phyloP scores from a whole-genome alignment of 2,113 vertebrate species.

The Chloropsis hardwickii region DNA sequence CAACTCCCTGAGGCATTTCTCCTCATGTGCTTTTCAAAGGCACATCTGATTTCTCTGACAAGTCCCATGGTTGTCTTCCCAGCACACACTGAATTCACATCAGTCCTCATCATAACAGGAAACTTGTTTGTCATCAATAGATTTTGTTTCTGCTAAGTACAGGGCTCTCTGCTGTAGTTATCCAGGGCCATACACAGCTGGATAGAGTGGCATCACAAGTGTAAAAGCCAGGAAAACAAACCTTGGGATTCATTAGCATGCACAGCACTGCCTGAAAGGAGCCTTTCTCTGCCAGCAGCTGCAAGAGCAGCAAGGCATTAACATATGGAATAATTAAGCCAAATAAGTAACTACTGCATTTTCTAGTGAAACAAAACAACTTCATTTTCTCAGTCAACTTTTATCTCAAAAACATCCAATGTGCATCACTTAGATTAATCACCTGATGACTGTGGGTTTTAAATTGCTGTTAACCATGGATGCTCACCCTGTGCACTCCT shows the following conservation, averaged over 20 bases:
- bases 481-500: neutral
- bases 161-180: conserved; percentile 31
- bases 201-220: neutral
- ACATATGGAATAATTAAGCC: neutral
- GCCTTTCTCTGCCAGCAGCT: conserved; percentile 21
- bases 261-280: neutral
- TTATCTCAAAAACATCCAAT: neutral
- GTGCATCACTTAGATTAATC: neutral
- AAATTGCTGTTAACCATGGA: neutral
- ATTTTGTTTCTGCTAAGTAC: conserved; percentile 21
- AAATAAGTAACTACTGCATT: neutral
- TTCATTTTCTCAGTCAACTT: neutral
- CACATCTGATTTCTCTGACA: conserved; percentile 39
- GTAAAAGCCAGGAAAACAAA: conserved; percentile 7
- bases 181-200: conserved; percentile 2
- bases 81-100: neutral
- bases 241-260: conserved; percentile 19
- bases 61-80: neutral
- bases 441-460: neutral
- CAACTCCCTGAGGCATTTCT: conserved; percentile 45
- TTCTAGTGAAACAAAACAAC: neutral
- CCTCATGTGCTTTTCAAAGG: conserved; percentile 55
- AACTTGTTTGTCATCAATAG: conserved; percentile 55
- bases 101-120: neutral
- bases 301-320: neutral